Evolutionary conservation across 2,888 invertebrate species (phyloP).

Genomic region (Ctena decussata): DNA sequence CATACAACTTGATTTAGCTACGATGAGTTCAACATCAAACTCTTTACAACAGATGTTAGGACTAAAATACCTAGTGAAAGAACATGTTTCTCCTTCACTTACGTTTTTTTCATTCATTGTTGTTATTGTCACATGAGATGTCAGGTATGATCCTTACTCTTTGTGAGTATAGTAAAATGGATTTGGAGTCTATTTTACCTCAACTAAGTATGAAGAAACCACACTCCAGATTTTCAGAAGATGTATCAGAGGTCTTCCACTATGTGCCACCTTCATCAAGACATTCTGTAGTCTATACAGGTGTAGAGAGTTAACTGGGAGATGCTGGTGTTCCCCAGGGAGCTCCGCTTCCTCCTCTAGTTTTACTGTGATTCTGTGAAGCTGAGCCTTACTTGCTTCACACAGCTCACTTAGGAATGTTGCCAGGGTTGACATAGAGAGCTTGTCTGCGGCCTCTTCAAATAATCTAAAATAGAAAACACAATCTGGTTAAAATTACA

Average conservation of each 20-base stretch:
- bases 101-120: no score
- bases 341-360: constrained; percentile 68
- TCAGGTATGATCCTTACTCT: no score
- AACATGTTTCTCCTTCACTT: no score
- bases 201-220: constrained; percentile 97
- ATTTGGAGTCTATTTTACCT: no score
- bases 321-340: constrained; percentile 55
- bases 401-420: constrained; percentile 94
- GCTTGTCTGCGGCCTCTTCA: constrained; percentile 94
- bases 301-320: constrained; percentile 87
- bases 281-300: constrained; percentile 96
- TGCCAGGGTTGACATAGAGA: constrained; percentile 94
- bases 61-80: no score
- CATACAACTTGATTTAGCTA: no score
- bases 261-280: constrained; percentile 94
- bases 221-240: constrained; percentile 97
- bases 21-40: no score
- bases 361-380: constrained; percentile 85
- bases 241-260: constrained; percentile 95
- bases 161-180: no score
- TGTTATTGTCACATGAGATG: no score
- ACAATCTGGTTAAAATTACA: no score
- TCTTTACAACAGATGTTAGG: no score
- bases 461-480: constrained; percentile 92
- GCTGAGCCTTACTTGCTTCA: constrained; percentile 94